Evolutionary conservation across 1,140 invertebrate species (phyloP).

Genomic region (Drosophila lacteicornis): DNA sequence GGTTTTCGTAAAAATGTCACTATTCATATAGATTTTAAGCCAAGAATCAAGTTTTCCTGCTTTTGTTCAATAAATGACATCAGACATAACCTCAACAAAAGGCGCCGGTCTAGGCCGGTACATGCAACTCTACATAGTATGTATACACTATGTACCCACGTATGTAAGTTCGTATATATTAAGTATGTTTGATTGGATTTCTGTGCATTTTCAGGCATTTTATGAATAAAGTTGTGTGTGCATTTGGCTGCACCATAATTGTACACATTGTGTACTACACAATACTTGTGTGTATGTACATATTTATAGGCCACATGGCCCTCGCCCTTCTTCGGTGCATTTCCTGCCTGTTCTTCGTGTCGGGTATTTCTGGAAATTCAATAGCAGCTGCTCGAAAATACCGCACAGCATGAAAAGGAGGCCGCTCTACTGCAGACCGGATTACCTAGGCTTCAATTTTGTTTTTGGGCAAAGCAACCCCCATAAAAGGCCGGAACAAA

Average conservation of each 20-base stretch:
- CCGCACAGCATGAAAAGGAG: conserved; percentile 7
- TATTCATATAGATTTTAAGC: not conserved
- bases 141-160: not conserved
- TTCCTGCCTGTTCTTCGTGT: conserved; percentile 42
- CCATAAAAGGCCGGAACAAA: conserved; percentile 24
- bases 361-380: conserved; percentile 51
- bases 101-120: conserved; percentile 15
- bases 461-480: conserved; percentile 52
- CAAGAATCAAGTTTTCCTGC: not conserved
- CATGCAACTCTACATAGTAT: not conserved
- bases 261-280: no score
- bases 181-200: no score
- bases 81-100: conserved; percentile 38
- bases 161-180: not conserved
- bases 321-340: conserved; percentile 42
- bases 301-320: conserved; percentile 25
- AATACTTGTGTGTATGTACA: not conserved
- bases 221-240: not conserved
- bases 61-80: not conserved
- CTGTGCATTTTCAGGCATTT: not conserved
- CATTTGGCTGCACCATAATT: not conserved
- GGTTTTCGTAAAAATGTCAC: not conserved
- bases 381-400: conserved; percentile 58
- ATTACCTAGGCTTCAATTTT: conserved; percentile 65
- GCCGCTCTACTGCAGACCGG: conserved; percentile 35